These are phyloP conservation scores for Hipposideros larvatus DNA, from an alignment of 2,797 vertebrate species.

Conservation along the genomic window DNA sequence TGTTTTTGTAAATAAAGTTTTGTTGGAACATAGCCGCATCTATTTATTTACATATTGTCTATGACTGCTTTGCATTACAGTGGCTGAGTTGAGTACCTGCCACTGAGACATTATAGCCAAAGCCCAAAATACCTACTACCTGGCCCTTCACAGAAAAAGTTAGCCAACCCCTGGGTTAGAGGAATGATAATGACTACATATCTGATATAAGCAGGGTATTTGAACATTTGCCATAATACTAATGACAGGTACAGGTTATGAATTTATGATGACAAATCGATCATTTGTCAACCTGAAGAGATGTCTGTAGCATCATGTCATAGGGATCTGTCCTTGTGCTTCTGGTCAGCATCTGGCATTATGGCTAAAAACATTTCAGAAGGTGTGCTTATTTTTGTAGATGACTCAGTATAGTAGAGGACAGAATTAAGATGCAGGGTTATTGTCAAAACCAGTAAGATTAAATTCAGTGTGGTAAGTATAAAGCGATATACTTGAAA, in stretches of 20 bases:
- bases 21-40: neutral
- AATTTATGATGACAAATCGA: conserved; percentile 36
- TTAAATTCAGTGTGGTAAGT: conserved; percentile 59
- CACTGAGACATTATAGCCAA: neutral
- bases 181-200: neutral
- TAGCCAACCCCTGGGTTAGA: neutral
- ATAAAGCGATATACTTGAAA: conserved; percentile 41
- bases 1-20: conserved; percentile 60
- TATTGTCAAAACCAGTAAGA: conserved; percentile 59
- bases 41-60: conserved; percentile 29
- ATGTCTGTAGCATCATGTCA: conserved; percentile 35
- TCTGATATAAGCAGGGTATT: conserved; percentile 41
- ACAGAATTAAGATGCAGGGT: conserved; percentile 62
- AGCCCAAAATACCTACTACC: conserved; percentile 43
- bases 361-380: conserved; percentile 60
- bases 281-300: conserved; percentile 40
- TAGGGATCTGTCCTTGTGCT: conserved; percentile 19
- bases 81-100: neutral
- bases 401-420: conserved; percentile 35
- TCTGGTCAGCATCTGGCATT: conserved; percentile 41
- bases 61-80: neutral
- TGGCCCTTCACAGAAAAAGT: conserved; percentile 35
- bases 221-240: conserved; percentile 30
- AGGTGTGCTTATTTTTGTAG: conserved; percentile 57
- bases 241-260: neutral